Evolutionary conservation across 2,113 vertebrate genomes (phyloP), one percentile per base, ranked within the genome.

Genomic region (Poecile atricapillus): DNA sequence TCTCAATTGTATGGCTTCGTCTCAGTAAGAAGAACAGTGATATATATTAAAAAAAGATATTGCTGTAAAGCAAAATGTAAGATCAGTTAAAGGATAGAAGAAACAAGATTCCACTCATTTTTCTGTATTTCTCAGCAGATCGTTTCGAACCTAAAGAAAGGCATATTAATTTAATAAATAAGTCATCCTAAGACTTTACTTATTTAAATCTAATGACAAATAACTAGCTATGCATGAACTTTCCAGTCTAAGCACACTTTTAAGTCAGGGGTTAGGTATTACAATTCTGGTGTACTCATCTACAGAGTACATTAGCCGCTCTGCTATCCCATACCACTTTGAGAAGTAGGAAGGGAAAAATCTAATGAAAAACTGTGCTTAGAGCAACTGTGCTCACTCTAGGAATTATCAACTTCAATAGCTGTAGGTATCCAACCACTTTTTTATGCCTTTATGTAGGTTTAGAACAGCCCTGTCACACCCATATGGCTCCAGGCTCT

Each of bases 31-130:
- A 11, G 5, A 70, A 12, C 6, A 70, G 22, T 37, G 10, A 39
- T 35, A 6, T 7, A 39, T 0, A 0, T n/a, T 28, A 33, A 46
- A 0, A 7, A 89, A 33, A 90, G 17, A 8, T 35, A 2, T 6
- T 49, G 6, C 4, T 31, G 11, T 10, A 12, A 44, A 18, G 64
- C 53, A 70, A 49, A 60, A 73, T 16, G 27, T 8, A 77, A 59
- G 5, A 8, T 93, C 33, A 33, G 8, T 41, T 41, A 60, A 86
- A 88, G 7, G 13, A 35, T 39, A 15, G n/a, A 4, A 80, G 46
- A 78, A 90, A 35, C 44, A 67, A 87, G 80, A 86, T 56, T 53
- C 37, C 35, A 6, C 6, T 79, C 2, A 21, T 30, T 88, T 89
- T 62, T 60, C 30, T 33, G 62, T 67, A 35, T 84, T 89, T 88